Evolutionary conservation across 1,140 invertebrate genomes (phyloP), one percentile per base, ranked within the genome.

Genomic region (Drosophila mojavensis): DNA sequence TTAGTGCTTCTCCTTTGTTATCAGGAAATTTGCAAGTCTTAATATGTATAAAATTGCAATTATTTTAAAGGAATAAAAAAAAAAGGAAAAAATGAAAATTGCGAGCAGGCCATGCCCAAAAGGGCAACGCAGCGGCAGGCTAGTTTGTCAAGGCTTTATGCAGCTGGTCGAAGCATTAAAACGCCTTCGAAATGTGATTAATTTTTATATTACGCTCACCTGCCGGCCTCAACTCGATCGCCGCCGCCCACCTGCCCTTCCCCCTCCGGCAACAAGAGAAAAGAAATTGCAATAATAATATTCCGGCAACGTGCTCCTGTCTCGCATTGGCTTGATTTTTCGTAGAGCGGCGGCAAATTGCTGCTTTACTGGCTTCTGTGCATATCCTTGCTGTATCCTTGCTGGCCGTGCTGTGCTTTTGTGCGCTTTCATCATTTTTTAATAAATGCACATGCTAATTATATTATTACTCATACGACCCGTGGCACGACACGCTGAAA

Each of bases 391-490:
- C 43, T 48, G 36, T 48, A 41, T 24, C 20, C 20, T 24, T 24
- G 20, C 20, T 26, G 26, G 26, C 26, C 43, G 41, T 50, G 75
- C 48, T 47, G 61, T 58, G 51, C 78, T 77, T 84, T 86, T 82
- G 76, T 80, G 81, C 79, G 64, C 76, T 86, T 88, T 81, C 83
- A 88, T 88, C 83, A 86, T 81, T 86, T 86, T 86, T 86, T 83
- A 86, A 86, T 86, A 86, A 86, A 86, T 86, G 83, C 70, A 78
- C 83, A 86, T 88, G 83, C 83, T 86, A 86, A 86, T 86, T 86
- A 86, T 86, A 86, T 86, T 86, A 86, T 86, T 88, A 86, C 83
- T 82, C 83, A 86, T 86, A 83, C 83, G 79, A 77, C 79, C 69
- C 79, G 55, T 79, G 73, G 53, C 62, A 54, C 56, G 61, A 55